These are phyloP conservation scores for Ceratina calcarata DNA, from an alignment of 1,140 invertebrate genomes.

Conservation along the genomic window DNA sequence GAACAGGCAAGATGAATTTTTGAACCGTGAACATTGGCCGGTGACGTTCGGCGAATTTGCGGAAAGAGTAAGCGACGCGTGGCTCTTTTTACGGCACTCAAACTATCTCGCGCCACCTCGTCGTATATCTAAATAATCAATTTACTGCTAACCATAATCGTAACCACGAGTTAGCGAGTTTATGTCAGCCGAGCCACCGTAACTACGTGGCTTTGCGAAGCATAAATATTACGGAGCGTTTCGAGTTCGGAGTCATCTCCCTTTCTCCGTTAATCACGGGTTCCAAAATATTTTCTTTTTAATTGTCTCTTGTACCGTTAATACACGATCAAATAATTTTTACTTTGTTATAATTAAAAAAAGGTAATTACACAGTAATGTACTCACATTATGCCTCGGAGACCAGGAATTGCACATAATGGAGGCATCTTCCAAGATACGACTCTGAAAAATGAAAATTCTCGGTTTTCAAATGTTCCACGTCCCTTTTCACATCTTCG, in stretches of 20 bases:
- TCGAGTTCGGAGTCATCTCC: conserved; percentile 35
- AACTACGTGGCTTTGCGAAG: conserved; percentile 65
- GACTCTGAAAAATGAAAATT: conserved; percentile 86
- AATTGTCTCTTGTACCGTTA: background rate
- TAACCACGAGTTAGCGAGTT: conserved; percentile 78
- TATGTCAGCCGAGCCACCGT: conserved; percentile 64
- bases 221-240: conserved; percentile 71
- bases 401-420: conserved; percentile 95
- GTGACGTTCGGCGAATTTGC: conserved; percentile 54
- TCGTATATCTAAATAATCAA: conserved; percentile 78
- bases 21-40: background rate
- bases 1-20: background rate
- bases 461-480: conserved; percentile 22
- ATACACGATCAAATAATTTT: no score
- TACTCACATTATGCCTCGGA: conserved; percentile 91
- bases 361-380: background rate
- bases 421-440: conserved; percentile 92
- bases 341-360: no score
- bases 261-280: background rate
- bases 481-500: background rate
- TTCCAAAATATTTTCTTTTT: background rate
- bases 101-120: conserved; percentile 62
- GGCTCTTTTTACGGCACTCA: conserved; percentile 70
- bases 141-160: conserved; percentile 77
- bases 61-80: conserved; percentile 67